A percentile compares a stretch with the other conserved stretches of the same genome.
These are phyloP conservation scores for Cotesia glomerata DNA, from an alignment of 1,140 invertebrate genomes.

Conservation along the genomic window DNA sequence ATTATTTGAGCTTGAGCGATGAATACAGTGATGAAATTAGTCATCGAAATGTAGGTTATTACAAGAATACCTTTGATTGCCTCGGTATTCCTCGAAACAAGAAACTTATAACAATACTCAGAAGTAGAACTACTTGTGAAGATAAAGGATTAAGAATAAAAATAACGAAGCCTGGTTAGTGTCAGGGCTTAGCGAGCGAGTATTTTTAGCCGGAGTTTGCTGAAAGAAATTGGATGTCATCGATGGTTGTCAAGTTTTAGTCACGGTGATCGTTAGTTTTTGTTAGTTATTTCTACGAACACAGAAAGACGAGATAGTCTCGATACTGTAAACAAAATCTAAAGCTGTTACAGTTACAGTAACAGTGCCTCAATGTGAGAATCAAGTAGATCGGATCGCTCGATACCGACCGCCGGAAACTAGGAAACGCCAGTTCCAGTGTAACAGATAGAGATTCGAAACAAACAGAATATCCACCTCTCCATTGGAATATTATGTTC, in stretches of 20 bases:
- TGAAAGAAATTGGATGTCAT: neutral
- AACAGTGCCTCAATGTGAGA: neutral
- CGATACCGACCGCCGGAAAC: neutral
- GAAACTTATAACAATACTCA: too few relatives aligned
- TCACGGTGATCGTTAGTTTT: constrained; percentile 16
- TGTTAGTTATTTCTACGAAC: neutral
- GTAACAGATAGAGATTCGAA: constrained; percentile 1
- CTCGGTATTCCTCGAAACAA: too few relatives aligned
- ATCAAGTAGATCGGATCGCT: neutral
- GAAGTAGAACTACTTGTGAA: too few relatives aligned
- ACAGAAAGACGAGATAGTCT: too few relatives aligned
- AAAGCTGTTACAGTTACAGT: neutral
- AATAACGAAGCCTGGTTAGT: too few relatives aligned
- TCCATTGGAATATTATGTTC: neutral
- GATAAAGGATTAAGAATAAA: too few relatives aligned
- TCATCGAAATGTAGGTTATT: too few relatives aligned
- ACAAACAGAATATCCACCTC: neutral
- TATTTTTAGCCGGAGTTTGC: too few relatives aligned
- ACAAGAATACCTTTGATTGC: too few relatives aligned
- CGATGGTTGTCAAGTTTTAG: neutral
- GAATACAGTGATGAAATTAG: too few relatives aligned
- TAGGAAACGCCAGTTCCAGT: neutral
- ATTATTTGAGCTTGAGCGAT: too few relatives aligned
- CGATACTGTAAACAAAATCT: neutral
- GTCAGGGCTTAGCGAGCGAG: too few relatives aligned